Evolutionary conservation across 2,113 vertebrate species (phyloP).

Genomic region (Gallinago undulata): DNA sequence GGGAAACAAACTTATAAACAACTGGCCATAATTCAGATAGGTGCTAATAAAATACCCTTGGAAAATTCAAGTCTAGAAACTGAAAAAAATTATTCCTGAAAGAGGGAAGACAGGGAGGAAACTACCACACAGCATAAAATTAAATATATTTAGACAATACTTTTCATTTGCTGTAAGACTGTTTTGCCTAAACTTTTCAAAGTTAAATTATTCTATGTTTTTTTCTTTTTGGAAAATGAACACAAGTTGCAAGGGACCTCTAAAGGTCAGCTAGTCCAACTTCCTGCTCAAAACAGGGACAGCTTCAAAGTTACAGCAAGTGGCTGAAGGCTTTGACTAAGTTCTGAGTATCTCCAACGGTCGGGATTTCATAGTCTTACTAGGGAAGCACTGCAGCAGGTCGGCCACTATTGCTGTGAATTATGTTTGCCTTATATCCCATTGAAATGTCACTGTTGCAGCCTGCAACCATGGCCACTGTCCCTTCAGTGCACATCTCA

Average conservation of each 20-base stretch:
- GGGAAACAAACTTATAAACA: background rate
- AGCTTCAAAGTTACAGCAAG: background rate
- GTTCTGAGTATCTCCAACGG: background rate
- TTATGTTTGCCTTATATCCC: background rate
- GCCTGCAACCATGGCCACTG: background rate
- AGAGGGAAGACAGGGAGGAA: background rate
- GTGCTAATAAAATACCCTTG: background rate
- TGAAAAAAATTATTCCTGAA: background rate
- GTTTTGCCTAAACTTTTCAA: background rate
- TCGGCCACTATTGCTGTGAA: background rate
- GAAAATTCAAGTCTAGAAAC: background rate
- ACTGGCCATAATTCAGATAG: background rate
- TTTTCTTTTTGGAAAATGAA: background rate
- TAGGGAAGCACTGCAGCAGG: background rate
- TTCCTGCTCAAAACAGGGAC: background rate
- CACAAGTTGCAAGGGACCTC: background rate
- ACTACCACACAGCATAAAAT: background rate
- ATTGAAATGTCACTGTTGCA: background rate
- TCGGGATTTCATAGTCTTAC: background rate
- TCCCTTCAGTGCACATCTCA: background rate
- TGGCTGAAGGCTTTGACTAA: background rate
- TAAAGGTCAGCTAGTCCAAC: background rate
- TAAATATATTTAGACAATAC: background rate
- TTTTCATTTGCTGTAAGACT: background rate
- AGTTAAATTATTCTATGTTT: background rate